These are phyloP conservation scores for Barypeithes pellucidus DNA, from an alignment of 2,888 invertebrate genomes.

Conservation along the genomic window DNA sequence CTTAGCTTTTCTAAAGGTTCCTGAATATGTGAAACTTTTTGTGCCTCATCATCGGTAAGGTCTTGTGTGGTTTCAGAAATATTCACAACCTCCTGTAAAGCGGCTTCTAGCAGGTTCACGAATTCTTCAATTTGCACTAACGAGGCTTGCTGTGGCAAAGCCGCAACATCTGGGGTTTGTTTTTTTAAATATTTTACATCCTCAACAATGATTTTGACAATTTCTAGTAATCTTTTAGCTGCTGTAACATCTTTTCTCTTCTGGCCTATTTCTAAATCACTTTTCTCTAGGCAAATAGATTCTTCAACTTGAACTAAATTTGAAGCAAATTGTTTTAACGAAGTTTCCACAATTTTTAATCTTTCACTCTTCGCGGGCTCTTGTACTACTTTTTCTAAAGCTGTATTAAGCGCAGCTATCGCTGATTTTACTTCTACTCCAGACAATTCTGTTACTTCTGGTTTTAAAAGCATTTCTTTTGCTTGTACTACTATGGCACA, in stretches of 20 bases:
- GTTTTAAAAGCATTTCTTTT: conserved; percentile 50
- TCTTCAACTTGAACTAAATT: conserved; percentile 20
- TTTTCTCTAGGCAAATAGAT: neutral
- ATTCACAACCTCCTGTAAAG: conserved; percentile 3
- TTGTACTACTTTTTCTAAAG: conserved; percentile 11
- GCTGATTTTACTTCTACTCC: conserved; percentile 1
- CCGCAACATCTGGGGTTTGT: conserved; percentile 16
- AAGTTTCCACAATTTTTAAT: neutral
- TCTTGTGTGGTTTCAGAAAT: conserved; percentile 21
- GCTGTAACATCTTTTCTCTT: conserved; percentile 30
- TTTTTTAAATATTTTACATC: conserved; percentile 37
- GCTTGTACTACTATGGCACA: conserved; percentile 54
- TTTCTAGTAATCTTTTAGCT: conserved; percentile 31
- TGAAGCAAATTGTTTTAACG: conserved; percentile 25
- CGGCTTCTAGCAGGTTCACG: conserved; percentile 36
- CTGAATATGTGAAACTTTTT: conserved; percentile 33
- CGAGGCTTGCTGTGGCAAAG: conserved; percentile 48
- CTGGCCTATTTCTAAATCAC: neutral
- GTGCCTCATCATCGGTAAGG: conserved; percentile 27
- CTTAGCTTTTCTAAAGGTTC: conserved; percentile 58
- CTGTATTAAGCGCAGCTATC: neutral
- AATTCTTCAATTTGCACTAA: conserved; percentile 46
- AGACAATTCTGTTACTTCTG: conserved; percentile 29
- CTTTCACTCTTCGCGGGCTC: neutral
- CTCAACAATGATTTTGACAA: conserved; percentile 36